These are phyloP conservation scores for Labeo catla DNA, from an alignment of 2,113 vertebrate species.

Conservation along the genomic window DNA sequence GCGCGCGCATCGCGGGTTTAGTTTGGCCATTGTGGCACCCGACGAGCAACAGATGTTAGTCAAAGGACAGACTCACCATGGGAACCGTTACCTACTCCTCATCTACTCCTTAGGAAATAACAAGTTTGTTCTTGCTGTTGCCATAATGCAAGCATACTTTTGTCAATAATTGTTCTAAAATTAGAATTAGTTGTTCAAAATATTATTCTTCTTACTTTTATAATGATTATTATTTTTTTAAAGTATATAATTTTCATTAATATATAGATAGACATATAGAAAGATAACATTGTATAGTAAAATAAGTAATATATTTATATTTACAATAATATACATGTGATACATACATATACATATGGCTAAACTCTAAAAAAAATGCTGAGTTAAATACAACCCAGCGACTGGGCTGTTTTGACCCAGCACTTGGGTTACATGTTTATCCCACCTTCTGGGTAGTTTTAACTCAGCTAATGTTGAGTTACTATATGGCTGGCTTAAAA, in stretches of 20 bases:
- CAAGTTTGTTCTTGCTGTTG: conserved; percentile 20
- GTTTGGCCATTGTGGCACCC: conserved; percentile 72
- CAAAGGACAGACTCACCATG: conserved; percentile 60
- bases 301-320: neutral
- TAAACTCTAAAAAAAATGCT: no score
- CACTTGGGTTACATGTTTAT: no score
- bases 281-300: neutral
- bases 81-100: conserved; percentile 62
- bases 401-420: no score
- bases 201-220: neutral
- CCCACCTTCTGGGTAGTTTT: no score
- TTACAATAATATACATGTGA: no score
- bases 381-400: no score
- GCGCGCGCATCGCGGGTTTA: conserved; percentile 71
- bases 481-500: no score
- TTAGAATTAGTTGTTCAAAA: neutral
- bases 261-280: neutral
- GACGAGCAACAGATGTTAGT: conserved; percentile 76
- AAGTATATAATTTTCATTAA: neutral
- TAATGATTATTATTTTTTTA: neutral
- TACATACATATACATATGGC: no score
- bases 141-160: neutral
- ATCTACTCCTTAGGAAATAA: conserved; percentile 49
- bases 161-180: neutral
- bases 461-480: no score